Conservation (phyloP, 2,113 vertebrate species). For the Charadrius vociferus region DNA sequence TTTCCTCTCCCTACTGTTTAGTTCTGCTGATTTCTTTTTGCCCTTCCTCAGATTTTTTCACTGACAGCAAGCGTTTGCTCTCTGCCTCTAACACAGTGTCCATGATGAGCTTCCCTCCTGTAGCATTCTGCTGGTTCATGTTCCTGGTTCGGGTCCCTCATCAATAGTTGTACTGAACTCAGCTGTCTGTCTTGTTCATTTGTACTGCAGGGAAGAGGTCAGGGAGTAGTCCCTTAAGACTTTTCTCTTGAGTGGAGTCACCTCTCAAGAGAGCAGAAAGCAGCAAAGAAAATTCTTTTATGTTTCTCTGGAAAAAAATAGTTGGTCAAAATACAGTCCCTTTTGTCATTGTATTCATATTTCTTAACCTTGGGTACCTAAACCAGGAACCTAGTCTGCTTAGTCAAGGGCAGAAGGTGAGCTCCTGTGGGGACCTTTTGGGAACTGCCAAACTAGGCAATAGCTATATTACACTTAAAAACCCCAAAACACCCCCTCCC, state of each 20-base stretch:
- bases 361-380: background rate
- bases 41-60: background rate
- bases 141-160: background rate
- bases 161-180: background rate
- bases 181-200: background rate
- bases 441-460: background rate
- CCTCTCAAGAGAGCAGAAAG: background rate
- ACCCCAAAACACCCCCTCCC: fast-evolving
- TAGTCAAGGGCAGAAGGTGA: background rate
- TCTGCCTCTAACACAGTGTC: background rate
- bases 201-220: background rate
- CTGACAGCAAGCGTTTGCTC: background rate
- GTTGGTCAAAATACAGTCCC: fast-evolving
- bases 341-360: background rate
- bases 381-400: background rate
- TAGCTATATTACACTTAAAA: background rate
- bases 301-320: background rate
- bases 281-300: background rate
- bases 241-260: background rate
- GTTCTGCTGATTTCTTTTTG: background rate
- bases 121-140: background rate
- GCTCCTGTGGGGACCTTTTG: background rate
- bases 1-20: background rate
- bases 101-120: background rate
- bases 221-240: background rate